These are phyloP conservation scores for Epinephelus lanceolatus DNA, from an alignment of 2,113 vertebrate species.

Conservation along the genomic window DNA sequence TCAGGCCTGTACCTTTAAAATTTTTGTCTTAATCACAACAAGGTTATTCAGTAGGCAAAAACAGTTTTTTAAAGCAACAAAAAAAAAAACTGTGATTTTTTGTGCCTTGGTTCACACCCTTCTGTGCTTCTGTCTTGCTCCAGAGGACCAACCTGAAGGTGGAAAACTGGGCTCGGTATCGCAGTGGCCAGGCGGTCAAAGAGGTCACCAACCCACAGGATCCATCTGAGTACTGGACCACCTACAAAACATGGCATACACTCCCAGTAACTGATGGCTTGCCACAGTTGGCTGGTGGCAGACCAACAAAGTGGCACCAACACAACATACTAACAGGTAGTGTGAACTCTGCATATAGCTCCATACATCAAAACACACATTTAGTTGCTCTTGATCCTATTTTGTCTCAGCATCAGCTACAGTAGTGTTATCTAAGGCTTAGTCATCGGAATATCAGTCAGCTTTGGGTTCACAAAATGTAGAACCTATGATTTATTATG, in stretches of 20 bases:
- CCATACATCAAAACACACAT: background rate
- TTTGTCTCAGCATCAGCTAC: background rate
- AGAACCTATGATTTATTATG: background rate
- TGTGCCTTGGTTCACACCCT: background rate
- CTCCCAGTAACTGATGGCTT: fast-evolving
- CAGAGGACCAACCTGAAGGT: slow-evolving; percentile 31
- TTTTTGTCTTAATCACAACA: no score
- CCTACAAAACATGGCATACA: slow-evolving; percentile 42
- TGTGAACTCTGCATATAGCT: background rate
- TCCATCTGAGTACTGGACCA: slow-evolving; percentile 26
- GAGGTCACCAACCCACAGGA: slow-evolving; percentile 59
- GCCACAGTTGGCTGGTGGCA: slow-evolving; percentile 8
- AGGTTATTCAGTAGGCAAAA: background rate
- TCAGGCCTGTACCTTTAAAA: background rate
- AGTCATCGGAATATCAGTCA: no score
- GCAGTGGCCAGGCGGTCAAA: slow-evolving; percentile 52
- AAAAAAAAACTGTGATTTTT: background rate
- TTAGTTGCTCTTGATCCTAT: background rate
- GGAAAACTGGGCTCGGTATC: slow-evolving; percentile 50
- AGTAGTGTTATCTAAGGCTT: background rate
- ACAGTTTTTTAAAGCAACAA: no score
- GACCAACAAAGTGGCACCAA: slow-evolving; percentile 56
- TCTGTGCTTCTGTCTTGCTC: background rate
- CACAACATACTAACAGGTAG: slow-evolving; percentile 78
- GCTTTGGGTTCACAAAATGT: no score